Percentiles rank a stretch among this genome's conserved stretches.
Evolutionary conservation across 2,113 vertebrate genomes (phyloP).

Genomic region (Sula dactylatra): DNA sequence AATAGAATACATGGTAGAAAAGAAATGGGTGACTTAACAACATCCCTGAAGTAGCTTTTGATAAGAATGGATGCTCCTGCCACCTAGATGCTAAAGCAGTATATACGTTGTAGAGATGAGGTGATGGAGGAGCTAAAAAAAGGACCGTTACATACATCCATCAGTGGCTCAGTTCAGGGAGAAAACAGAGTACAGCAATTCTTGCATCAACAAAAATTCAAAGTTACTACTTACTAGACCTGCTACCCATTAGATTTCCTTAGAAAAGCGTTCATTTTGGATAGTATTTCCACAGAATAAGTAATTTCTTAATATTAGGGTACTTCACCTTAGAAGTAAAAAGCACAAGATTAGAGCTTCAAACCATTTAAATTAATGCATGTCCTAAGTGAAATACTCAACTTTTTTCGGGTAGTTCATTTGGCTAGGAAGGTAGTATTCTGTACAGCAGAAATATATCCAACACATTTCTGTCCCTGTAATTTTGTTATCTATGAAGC

Average conservation of each 20-base stretch:
- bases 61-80: background rate
- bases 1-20: background rate
- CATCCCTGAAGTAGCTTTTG: background rate
- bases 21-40: background rate
- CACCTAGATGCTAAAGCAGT: background rate
- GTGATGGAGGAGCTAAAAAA: background rate
- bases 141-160: background rate
- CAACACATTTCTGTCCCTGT: background rate
- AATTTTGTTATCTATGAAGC: constrained; percentile 40
- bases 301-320: background rate
- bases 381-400: background rate
- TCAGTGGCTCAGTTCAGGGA: background rate
- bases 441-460: constrained; percentile 32
- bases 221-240: background rate
- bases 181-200: background rate
- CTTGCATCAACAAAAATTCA: background rate
- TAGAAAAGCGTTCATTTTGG: background rate
- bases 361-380: background rate
- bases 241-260: background rate
- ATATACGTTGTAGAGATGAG: background rate
- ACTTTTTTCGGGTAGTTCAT: background rate
- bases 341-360: background rate
- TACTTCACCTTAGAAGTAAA: background rate
- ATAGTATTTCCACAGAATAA: background rate
- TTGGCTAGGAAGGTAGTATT: constrained; percentile 27